Conservation (phyloP, 2,113 vertebrate species). For the Penelope pileata region DNA sequence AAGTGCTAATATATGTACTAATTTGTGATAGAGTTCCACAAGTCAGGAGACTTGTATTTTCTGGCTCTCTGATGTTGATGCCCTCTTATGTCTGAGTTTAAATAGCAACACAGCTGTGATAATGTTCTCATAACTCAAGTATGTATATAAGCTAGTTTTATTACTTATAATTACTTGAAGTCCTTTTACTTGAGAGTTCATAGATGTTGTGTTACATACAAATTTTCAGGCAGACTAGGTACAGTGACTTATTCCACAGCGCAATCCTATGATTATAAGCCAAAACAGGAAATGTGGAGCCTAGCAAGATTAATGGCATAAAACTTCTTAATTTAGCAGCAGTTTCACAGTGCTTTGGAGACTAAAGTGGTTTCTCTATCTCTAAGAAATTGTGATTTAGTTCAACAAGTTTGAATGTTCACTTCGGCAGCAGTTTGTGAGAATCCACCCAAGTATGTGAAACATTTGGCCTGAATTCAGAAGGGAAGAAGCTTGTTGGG, state of each 20-base stretch:
- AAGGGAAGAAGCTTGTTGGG: neutral
- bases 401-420: neutral
- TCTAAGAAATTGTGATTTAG: neutral
- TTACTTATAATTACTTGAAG: neutral
- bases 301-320: neutral
- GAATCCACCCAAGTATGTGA: neutral
- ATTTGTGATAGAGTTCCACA: neutral
- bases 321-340: neutral
- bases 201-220: neutral
- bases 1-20: neutral
- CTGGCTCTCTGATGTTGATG: neutral
- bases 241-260: neutral
- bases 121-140: neutral
- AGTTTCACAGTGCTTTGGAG: neutral
- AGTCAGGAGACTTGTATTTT: neutral
- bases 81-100: slow-evolving; percentile 5
- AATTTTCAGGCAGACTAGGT: neutral
- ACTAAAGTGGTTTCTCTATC: neutral
- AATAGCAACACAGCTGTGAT: neutral
- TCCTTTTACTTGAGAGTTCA: neutral
- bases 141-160: neutral
- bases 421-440: neutral
- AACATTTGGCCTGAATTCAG: neutral
- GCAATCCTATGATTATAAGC: neutral
- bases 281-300: neutral